Percentiles rank a stretch among this genome's conserved stretches.
Conservation (phyloP, 2,888 invertebrate genomes). For the Lissonota sp. region DNA sequence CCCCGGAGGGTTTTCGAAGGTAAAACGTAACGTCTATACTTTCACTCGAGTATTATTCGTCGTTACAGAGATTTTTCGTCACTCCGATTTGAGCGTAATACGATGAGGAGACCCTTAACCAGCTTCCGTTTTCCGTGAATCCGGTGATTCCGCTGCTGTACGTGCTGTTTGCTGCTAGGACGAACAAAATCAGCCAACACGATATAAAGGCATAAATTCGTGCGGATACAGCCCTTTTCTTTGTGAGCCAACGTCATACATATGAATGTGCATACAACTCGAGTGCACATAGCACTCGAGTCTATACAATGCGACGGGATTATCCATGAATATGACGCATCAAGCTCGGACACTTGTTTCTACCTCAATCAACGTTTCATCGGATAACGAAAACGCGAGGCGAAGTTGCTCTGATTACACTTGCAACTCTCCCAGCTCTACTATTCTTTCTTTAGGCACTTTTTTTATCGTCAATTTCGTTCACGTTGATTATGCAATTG, state of each 20-base stretch:
- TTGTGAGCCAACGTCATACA: not conserved
- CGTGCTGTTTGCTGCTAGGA: no score
- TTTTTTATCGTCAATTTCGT: no score
- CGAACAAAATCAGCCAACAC: not conserved
- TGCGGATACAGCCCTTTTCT: not conserved
- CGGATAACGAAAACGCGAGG: no score
- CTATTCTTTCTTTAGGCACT: no score
- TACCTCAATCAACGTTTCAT: not conserved
- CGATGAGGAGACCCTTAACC: conserved; percentile 42
- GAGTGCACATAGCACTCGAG: not conserved
- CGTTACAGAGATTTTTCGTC: conserved; percentile 47
- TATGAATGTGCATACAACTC: conserved; percentile 13
- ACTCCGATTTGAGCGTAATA: conserved; percentile 36
- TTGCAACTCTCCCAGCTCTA: no score
- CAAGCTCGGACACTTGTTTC: not conserved
- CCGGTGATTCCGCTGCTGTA: no score
- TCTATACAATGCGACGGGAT: conserved; percentile 29
- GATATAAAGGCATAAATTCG: not conserved
- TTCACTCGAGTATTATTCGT: conserved; percentile 40
- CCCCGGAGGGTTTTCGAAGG: conserved; percentile 34
- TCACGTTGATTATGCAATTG: not conserved
- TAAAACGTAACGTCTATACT: conserved; percentile 9
- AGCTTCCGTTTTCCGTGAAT: not conserved
- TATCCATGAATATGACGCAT: conserved; percentile 40
- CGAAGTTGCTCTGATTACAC: no score